Conservation (phyloP, 2,113 vertebrate genomes). For the Danionella cerebrum region DNA sequence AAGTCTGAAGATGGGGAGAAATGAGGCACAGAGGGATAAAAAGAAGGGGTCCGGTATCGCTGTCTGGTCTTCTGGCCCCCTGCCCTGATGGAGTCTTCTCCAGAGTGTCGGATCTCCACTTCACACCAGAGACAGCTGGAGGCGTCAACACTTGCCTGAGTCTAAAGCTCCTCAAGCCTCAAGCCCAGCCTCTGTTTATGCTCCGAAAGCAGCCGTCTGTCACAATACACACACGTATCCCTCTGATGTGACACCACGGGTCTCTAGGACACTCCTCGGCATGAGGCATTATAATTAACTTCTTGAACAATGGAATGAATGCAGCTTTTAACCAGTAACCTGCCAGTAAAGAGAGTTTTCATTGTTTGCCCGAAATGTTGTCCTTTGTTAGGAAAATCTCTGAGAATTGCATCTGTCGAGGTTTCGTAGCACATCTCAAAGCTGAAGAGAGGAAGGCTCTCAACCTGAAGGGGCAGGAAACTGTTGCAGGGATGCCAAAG, state of each 20-base stretch:
- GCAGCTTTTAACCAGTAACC: conserved; percentile 8
- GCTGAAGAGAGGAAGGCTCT: not conserved
- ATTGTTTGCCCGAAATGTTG: not conserved
- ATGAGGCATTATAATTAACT: conserved; percentile 1
- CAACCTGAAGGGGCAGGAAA: conserved; percentile 10
- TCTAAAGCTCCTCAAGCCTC: conserved; percentile 50
- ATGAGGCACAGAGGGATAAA: not conserved
- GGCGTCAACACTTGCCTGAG: conserved; percentile 60
- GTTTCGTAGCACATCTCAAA: not conserved
- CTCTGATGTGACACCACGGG: conserved; percentile 12
- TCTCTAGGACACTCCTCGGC: not conserved
- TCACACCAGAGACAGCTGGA: conserved; percentile 68
- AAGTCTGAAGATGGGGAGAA: conserved; percentile 26
- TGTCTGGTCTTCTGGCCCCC: conserved; percentile 53
- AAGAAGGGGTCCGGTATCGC: not conserved
- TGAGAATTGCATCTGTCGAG: conserved; percentile 3
- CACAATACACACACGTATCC: conserved; percentile 57
- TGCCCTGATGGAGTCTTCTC: conserved; percentile 60
- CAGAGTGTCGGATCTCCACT: conserved; percentile 62
- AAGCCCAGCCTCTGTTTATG: conserved; percentile 55
- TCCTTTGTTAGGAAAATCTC: conserved; percentile 1
- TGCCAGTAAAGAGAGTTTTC: conserved; percentile 1
- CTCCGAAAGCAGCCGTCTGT: conserved; percentile 48
- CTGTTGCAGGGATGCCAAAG: conserved; percentile 24
- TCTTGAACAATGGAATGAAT: not conserved